Base-by-base conservation (phyloP, 2,888 invertebrate species). In the Sepiola atlantica region DNA sequence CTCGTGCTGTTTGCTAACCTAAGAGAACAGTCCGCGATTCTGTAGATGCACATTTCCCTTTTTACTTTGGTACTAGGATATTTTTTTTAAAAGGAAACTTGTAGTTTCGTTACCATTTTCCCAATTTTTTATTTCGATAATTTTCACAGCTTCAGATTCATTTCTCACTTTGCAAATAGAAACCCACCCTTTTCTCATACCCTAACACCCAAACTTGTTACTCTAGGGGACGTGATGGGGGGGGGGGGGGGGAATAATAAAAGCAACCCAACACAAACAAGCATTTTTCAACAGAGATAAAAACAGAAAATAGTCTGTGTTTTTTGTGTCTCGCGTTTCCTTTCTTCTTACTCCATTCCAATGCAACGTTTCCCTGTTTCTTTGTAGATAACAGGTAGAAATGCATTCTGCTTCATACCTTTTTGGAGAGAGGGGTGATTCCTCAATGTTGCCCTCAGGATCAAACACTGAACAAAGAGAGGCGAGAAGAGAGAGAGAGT, bases 141-240 rank as follows among this genome's bases (percentile, higher is more conserved):
- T 77, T 77, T 77, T 77, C 77, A 77, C 77, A n/a, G 77, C 77
- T 32, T 16, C 1, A n/a, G n/a, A 77, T 77, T n/a, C n/a, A 77
- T 77, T 77, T 77, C 77, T n/a, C 77, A 77, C 77, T n/a, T 77
- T 77, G 16, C 18, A 14, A 77, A 77, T 77, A n/a, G 14, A 77
- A 77, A n/a, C 77, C n/a, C 32, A 18, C 77, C 77, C 32, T 77
- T 77, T 32, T 77, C n/a, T 16, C 32, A 77, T 77, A 77, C 77
- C n/a, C 77, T 77, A 14, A 77, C 77, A 77, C 77, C 77, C n/a
- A 77, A n/a, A 77, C n/a, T n/a, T 77, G 77, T 77, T 77, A n/a
- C 77, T 77, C 16, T 2, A 45, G 45, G 16, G n/a, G n/a, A n/a
- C n/a, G n/a, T n/a, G n/a, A n/a, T n/a, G n/a, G 77, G n/a, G 77